Conservation (phyloP, 2,113 vertebrate genomes). For the Anguilla rostrata region DNA sequence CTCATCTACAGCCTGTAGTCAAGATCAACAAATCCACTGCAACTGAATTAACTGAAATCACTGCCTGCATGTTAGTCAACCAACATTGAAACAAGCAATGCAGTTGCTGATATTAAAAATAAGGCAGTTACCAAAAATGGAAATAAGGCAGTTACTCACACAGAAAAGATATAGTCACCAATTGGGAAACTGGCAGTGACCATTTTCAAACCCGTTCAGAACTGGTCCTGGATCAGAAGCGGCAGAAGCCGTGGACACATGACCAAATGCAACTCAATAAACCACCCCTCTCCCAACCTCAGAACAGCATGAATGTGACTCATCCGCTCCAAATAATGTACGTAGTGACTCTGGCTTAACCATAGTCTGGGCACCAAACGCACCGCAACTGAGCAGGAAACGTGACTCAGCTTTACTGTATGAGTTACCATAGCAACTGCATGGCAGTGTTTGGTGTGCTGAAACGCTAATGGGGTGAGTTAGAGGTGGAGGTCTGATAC, state of each 20-base stretch:
- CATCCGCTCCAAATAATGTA: neutral
- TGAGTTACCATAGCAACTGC: neutral
- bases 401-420: slow-evolving; percentile 26
- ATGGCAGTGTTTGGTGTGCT: neutral
- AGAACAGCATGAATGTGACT: neutral
- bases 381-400: slow-evolving; percentile 4
- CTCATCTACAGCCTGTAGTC: neutral
- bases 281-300: neutral
- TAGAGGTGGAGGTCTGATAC: neutral
- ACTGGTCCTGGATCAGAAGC: neutral
- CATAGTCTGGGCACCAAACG: neutral
- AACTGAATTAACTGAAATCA: neutral
- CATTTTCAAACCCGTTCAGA: neutral
- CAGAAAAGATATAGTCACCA: neutral
- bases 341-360: neutral
- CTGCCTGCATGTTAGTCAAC: neutral
- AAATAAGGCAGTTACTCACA: neutral
- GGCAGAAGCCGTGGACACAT: neutral
- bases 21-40: neutral
- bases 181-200: neutral
- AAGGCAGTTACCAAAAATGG: neutral
- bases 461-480: neutral
- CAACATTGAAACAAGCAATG: neutral
- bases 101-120: neutral
- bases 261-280: neutral